phyloP scores from a whole-genome alignment of 2,113 vertebrate genomes.

The Austrofundulus limnaeus region DNA sequence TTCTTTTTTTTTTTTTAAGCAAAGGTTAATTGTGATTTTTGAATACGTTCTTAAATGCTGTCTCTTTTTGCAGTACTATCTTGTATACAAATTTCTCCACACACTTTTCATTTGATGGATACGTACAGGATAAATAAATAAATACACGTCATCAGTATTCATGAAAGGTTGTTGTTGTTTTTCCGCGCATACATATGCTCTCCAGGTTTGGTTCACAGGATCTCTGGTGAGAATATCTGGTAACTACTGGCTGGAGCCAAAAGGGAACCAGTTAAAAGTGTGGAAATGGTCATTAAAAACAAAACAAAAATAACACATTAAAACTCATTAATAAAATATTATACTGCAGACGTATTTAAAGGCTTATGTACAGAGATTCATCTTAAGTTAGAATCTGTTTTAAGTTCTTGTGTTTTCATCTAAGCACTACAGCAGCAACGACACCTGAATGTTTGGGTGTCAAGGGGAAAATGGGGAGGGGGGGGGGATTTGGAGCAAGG shows the following conservation, averaged over 20 bases:
- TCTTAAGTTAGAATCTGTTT: constrained; percentile 56
- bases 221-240: constrained; percentile 65
- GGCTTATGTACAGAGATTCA: constrained; percentile 57
- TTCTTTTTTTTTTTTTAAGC: constrained; percentile 71
- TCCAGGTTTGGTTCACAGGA: constrained; percentile 78
- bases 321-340: constrained; percentile 47
- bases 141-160: constrained; percentile 77
- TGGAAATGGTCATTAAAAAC: constrained; percentile 26
- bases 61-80: constrained; percentile 64
- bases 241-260: constrained; percentile 49
- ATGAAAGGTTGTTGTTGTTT: constrained; percentile 26
- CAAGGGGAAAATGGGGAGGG: constrained; percentile 30
- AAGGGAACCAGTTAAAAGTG: constrained; percentile 59
- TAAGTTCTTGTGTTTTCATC: constrained; percentile 43
- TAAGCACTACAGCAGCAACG: constrained; percentile 74
- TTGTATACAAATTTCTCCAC: constrained; percentile 50
- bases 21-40: constrained; percentile 68
- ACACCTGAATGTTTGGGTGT: constrained; percentile 67
- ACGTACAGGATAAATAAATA: constrained; percentile 75
- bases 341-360: constrained; percentile 56
- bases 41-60: constrained; percentile 74
- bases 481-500: constrained; percentile 58
- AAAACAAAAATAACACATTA: constrained; percentile 12
- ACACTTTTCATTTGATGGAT: constrained; percentile 53
- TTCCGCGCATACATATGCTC: constrained; percentile 30